Evolutionary conservation across 2,797 vertebrate genomes (phyloP).

Genomic region (Fistularia commersonii): DNA sequence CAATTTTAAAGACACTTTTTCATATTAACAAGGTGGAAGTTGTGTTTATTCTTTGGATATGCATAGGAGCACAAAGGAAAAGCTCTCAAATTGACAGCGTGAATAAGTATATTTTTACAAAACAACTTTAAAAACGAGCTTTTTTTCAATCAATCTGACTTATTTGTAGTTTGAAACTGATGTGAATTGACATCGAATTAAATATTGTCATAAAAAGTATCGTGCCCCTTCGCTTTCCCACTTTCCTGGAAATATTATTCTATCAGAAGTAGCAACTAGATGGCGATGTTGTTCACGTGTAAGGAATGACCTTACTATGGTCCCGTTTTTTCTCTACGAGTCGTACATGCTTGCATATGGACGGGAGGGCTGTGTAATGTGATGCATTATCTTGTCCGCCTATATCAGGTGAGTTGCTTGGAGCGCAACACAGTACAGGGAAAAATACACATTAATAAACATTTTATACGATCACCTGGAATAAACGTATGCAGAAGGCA

Average conservation of each 20-base stretch:
- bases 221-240: neutral
- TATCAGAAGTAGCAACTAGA: slow-evolving; percentile 28
- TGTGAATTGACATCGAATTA: too few species aligned
- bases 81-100: too few species aligned
- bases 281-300: slow-evolving; percentile 29
- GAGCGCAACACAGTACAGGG: too few species aligned
- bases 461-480: too few species aligned
- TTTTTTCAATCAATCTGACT: neutral
- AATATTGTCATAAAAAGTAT: slow-evolving; percentile 4
- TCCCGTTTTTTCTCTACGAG: slow-evolving; percentile 11
- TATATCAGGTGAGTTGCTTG: too few species aligned
- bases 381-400: too few species aligned
- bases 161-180: too few species aligned
- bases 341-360: slow-evolving; percentile 17
- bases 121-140: neutral
- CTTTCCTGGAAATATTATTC: neutral
- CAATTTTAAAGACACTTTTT: neutral
- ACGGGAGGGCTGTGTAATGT: neutral
- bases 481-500: too few species aligned
- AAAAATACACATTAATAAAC: too few species aligned
- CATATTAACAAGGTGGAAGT: too few species aligned
- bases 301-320: slow-evolving; percentile 42
- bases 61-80: too few species aligned
- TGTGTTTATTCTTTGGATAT: too few species aligned
- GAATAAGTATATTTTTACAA: neutral